phyloP scores from a whole-genome alignment of 2,888 invertebrate genomes.

The Parnassius glacialis region DNA sequence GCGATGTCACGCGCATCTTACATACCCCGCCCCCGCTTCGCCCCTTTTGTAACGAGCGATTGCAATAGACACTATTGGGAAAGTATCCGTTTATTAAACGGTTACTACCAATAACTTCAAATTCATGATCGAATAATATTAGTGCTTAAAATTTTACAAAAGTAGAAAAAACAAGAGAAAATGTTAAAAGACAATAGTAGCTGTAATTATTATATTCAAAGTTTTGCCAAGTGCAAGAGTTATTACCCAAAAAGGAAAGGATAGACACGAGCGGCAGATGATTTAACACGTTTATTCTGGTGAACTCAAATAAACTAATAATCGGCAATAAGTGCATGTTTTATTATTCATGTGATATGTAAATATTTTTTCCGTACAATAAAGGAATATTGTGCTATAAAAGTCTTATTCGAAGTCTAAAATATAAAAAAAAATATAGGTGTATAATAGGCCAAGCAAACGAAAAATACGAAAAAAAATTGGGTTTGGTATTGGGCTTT shows the following conservation, averaged over 20 bases:
- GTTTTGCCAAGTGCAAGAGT: slow-evolving; percentile 1
- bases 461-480: slow-evolving; percentile 2
- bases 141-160: neutral
- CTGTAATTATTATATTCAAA: slow-evolving; percentile 3
- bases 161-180: neutral
- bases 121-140: slow-evolving; percentile 4
- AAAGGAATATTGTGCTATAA: slow-evolving; percentile 2
- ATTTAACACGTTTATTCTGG: slow-evolving; percentile 19
- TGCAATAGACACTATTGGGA: slow-evolving; percentile 3
- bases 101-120: slow-evolving; percentile 4
- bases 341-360: slow-evolving; percentile 13
- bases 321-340: slow-evolving; percentile 20
- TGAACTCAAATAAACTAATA: slow-evolving; percentile 19
- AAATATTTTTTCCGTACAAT: slow-evolving; percentile 3
- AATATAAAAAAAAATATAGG: neutral
- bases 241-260: slow-evolving; percentile 3
- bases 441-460: slow-evolving; percentile 2
- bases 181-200: slow-evolving; percentile 3
- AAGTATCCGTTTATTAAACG: slow-evolving; percentile 3
- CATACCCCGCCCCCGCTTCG: no score
- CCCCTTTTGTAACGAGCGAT: slow-evolving; percentile 3
- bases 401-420: slow-evolving; percentile 1
- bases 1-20: no score
- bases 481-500: no score
- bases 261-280: slow-evolving; percentile 6